Conservation (phyloP, 2,113 vertebrate genomes). For the Turdus rufiventris region DNA sequence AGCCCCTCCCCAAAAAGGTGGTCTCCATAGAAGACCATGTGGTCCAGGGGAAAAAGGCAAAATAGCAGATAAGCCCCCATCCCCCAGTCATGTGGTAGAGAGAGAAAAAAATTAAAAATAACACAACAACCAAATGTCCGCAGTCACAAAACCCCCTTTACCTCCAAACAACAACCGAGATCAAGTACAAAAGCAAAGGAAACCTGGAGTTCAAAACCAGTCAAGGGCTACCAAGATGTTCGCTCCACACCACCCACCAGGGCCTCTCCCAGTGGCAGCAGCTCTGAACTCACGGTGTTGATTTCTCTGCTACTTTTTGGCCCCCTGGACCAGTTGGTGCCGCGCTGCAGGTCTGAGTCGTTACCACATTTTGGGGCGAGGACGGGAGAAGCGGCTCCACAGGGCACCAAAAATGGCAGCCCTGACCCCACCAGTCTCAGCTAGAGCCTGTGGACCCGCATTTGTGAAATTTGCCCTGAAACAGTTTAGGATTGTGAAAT, state of each 20-base stretch:
- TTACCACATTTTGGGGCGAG: accelerated
- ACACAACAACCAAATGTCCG: accelerated
- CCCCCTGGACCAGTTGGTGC: not conserved
- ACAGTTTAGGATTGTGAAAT: not conserved
- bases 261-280: accelerated
- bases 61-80: not conserved
- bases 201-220: not conserved
- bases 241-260: accelerated
- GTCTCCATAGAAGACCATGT: accelerated
- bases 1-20: not conserved
- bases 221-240: too few relatives aligned
- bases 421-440: accelerated
- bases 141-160: not conserved
- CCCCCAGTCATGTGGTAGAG: too few relatives aligned
- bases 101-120: not conserved
- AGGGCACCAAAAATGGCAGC: not conserved
- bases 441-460: accelerated
- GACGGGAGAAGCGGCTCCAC: accelerated
- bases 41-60: not conserved
- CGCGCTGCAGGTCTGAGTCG: accelerated
- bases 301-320: not conserved
- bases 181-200: not conserved
- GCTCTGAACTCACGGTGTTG: not conserved
- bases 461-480: not conserved
- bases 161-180: not conserved